Base-by-base conservation (phyloP, 2,888 invertebrate species). In the Balanococcus diminutus region DNA sequence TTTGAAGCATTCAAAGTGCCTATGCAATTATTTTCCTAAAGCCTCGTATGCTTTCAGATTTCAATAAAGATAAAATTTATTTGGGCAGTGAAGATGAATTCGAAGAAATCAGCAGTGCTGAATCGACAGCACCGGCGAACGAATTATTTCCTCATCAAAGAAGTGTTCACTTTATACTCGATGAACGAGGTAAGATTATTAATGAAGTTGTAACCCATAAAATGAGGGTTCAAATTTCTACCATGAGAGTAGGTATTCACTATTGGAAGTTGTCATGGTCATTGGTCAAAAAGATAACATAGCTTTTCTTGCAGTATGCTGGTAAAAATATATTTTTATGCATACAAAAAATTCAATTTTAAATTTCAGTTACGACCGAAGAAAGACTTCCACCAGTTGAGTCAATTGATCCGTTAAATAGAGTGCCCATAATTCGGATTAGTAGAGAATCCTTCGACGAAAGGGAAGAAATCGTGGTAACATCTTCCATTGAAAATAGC, bases 151-250 rank as follows among this genome's bases (percentile, higher is more conserved):
- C 75, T n/a, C 32, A 22, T 16, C 46, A 42, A 36, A 75, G 72
- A 36, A 84, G 84, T 36, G 84, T 84, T n/a, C 84, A 84, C 32
- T 84, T 84, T 79, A 46, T 84, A 28, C 46, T 84, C 22, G 75
- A 84, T 31, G 84, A 84, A 28, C 72, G 75, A 42, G 51, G 84
- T 84, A 16, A 39, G 39, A 42, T 79, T 75, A 56, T n/a, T 8
- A 42, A 42, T 42, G 42, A 6, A 42, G 11, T 36, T 36, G 36
- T 8, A 36, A 36, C 36, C 36, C 36, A 36, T 5, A 36, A 3
- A 3, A 36, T 36, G 36, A 5, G 4, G 8, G 36, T 46, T 4
- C 46, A 14, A 46, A 46, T 46, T 46, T 46, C 11, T 8, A 36
- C 36, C 36, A 3, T 36, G 8, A 36, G 8, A 36, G 36, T 36